phyloP scores from a whole-genome alignment of 2,888 invertebrate species.

The Caenorhabditis becei region DNA sequence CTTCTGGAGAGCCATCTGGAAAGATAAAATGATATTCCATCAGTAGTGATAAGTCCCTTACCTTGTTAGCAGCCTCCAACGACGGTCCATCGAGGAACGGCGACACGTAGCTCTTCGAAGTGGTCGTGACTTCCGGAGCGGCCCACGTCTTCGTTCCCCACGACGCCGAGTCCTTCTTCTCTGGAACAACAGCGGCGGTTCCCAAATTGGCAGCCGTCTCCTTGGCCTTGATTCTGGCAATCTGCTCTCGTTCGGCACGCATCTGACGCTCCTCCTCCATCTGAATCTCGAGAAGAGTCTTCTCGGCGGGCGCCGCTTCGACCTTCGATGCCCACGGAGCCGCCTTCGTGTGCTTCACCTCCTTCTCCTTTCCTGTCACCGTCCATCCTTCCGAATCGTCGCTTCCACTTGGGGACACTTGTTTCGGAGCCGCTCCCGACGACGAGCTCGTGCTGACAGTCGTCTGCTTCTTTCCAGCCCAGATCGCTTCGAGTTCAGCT shows the following conservation, averaged over 20 bases:
- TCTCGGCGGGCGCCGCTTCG: conserved; percentile 36
- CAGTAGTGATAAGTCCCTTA: background rate
- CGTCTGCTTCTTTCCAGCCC: conserved; percentile 17
- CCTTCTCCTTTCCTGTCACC: conserved; percentile 7
- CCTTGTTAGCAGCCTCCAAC: conserved; percentile 63
- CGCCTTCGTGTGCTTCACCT: conserved; percentile 52
- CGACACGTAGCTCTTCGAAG: conserved; percentile 40
- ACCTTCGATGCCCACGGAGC: conserved; percentile 61
- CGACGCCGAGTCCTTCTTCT: conserved; percentile 27
- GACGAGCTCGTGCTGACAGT: conserved; percentile 8
- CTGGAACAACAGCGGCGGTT: background rate
- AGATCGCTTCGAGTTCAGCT: conserved; percentile 34
- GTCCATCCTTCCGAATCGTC: conserved; percentile 59
- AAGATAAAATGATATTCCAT: background rate
- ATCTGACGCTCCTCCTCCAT: conserved; percentile 65
- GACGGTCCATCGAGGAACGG: conserved; percentile 69
- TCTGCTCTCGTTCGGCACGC: conserved; percentile 45
- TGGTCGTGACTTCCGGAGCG: conserved; percentile 22
- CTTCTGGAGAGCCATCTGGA: conserved; percentile 50
- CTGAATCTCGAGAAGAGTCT: conserved; percentile 63
- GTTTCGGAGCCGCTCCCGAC: conserved; percentile 20
- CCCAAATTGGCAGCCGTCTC: conserved; percentile 20
- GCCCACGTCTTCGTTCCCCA: conserved; percentile 47
- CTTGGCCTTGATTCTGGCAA: conserved; percentile 48
- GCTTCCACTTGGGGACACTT: conserved; percentile 50